These are phyloP conservation scores for Gymnogyps californianus DNA, from an alignment of 2,113 vertebrate genomes.

Conservation along the genomic window DNA sequence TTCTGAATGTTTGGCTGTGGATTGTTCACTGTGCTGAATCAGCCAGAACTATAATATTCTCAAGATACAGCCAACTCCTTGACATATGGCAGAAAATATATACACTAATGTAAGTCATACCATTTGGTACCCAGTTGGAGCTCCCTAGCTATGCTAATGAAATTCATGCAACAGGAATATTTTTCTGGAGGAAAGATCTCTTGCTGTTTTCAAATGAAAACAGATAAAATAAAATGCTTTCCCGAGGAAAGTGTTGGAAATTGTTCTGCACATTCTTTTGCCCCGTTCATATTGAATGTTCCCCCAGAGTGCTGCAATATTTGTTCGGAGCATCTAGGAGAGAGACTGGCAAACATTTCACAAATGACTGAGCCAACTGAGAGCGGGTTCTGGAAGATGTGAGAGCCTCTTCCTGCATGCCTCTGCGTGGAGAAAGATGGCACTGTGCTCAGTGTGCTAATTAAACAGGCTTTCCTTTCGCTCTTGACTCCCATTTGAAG, in stretches of 20 bases:
- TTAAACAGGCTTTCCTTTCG: neutral
- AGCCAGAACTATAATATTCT: neutral
- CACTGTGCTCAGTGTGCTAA: neutral
- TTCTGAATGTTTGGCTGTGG: neutral
- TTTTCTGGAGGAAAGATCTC: constrained; percentile 12
- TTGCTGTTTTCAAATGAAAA: constrained; percentile 15
- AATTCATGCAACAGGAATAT: neutral
- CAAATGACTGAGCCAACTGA: neutral
- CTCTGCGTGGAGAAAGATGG: neutral
- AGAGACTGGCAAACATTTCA: neutral
- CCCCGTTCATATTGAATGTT: neutral
- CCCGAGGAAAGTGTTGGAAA: neutral
- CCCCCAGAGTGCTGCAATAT: neutral
- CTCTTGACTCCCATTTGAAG: neutral
- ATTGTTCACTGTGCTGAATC: neutral
- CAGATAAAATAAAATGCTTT: constrained; percentile 13
- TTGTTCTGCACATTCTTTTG: neutral
- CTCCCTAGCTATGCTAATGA: neutral
- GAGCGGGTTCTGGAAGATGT: neutral
- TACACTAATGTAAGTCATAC: neutral
- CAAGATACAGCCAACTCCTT: neutral
- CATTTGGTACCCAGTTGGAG: neutral
- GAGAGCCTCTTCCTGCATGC: neutral
- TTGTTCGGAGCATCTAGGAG: neutral
- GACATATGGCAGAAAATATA: neutral